These are phyloP conservation scores for Pristionchus mayeri DNA, from an alignment of 2,888 invertebrate genomes.

Conservation along the genomic window DNA sequence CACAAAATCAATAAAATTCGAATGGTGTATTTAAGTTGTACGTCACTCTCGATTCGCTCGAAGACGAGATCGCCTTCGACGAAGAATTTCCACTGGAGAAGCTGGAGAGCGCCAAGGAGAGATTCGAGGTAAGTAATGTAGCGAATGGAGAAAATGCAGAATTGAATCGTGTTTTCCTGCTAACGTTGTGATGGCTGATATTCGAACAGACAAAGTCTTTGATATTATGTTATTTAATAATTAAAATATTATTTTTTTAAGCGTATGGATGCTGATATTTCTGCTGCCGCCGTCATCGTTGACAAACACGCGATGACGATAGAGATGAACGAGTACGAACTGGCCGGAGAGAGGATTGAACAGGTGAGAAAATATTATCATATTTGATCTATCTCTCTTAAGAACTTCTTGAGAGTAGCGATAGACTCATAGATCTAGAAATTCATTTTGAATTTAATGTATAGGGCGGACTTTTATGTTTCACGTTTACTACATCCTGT, in stretches of 20 bases:
- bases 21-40: constrained; percentile 55
- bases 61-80: constrained; percentile 60
- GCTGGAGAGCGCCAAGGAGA: constrained; percentile 55
- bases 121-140: constrained; percentile 53
- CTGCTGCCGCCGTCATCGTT: constrained; percentile 57
- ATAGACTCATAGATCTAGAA: too few species aligned
- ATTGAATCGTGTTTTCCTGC: background rate
- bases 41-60: constrained; percentile 57
- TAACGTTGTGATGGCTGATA: background rate
- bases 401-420: too few species aligned
- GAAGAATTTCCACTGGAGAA: constrained; percentile 66
- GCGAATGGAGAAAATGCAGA: background rate
- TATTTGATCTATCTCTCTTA: background rate
- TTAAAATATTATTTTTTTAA: constrained; percentile 43
- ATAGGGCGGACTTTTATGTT: too few species aligned
- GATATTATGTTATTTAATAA: background rate
- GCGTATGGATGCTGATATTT: constrained; percentile 59
- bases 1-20: background rate
- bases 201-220: background rate
- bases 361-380: background rate
- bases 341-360: constrained; percentile 55
- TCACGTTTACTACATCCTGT: too few species aligned
- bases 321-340: constrained; percentile 68
- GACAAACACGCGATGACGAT: constrained; percentile 69
- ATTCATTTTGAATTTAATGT: too few species aligned